A percentile compares a stretch with the other conserved stretches of the same genome.
Evolutionary conservation across 1,140 invertebrate genomes (phyloP).

Genomic region (Oryzaephilus surinamensis): DNA sequence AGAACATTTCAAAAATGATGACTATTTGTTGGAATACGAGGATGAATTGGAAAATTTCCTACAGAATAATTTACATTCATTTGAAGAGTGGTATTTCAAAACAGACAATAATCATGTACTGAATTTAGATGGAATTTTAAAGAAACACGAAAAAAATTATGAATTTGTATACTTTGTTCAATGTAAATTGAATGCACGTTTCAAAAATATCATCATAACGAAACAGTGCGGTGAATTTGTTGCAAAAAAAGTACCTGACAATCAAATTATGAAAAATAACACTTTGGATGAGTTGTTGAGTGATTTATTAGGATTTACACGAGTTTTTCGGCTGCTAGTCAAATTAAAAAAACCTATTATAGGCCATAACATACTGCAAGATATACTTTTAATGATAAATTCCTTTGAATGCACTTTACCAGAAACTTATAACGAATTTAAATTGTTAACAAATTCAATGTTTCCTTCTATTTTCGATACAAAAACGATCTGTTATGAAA

Average conservation of each 20-base stretch:
- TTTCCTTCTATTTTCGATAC: slow-evolving; percentile 66
- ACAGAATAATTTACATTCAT: no score
- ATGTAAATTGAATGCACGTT: no score
- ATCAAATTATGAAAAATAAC: slow-evolving; percentile 22
- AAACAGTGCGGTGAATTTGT: no score
- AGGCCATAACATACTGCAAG: slow-evolving; percentile 63
- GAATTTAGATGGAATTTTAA: slow-evolving; percentile 11
- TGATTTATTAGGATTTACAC: slow-evolving; percentile 53
- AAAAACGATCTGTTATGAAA: slow-evolving; percentile 52
- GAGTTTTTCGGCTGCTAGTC: slow-evolving; percentile 50
- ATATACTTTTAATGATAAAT: slow-evolving; percentile 58
- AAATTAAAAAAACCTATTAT: slow-evolving; percentile 55
- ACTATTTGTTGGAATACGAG: slow-evolving; percentile 38
- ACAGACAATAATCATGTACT: slow-evolving; percentile 28
- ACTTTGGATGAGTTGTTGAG: slow-evolving; percentile 41
- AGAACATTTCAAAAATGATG: slow-evolving; percentile 40
- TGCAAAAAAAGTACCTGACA: no score
- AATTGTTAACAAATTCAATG: slow-evolving; percentile 46
- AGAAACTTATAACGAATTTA: slow-evolving; percentile 53
- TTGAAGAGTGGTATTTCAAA: slow-evolving; percentile 36
- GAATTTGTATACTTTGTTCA: no score
- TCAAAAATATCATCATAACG: no score
- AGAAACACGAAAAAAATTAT: background rate
- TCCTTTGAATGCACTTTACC: slow-evolving; percentile 62
- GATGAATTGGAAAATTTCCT: no score